These are phyloP conservation scores for Drosophila nebulosa DNA, from an alignment of 1,140 invertebrate species.

Conservation along the genomic window DNA sequence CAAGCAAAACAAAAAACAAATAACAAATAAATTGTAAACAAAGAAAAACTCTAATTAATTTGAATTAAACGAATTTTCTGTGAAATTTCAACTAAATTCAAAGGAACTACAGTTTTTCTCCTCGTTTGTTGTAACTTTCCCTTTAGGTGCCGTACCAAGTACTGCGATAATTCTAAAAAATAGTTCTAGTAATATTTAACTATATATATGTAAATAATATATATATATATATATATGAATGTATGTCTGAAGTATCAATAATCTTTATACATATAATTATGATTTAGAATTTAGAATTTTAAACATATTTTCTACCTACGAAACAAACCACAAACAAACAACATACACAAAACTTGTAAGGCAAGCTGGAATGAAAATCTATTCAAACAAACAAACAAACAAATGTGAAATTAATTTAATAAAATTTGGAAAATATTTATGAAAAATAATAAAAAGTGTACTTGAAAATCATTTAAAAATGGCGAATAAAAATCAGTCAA, in stretches of 20 bases:
- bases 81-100: background rate
- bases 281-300: constrained; percentile 35
- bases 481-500: constrained; percentile 20
- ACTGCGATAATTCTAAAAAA: constrained; percentile 42
- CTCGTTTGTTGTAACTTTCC: background rate
- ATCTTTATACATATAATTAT: constrained; percentile 31
- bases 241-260: constrained; percentile 56
- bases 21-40: constrained; percentile 19
- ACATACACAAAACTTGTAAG: constrained; percentile 9
- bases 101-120: constrained; percentile 43
- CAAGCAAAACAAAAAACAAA: constrained; percentile 16
- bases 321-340: background rate
- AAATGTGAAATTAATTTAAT: constrained; percentile 51
- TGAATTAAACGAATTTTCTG: background rate
- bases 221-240: constrained; percentile 50
- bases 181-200: constrained; percentile 29
- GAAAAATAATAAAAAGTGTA: background rate
- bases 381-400: constrained; percentile 17
- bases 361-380: constrained; percentile 8
- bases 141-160: constrained; percentile 67
- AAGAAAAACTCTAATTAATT: background rate
- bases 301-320: constrained; percentile 54
- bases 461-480: constrained; percentile 17
- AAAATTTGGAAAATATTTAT: constrained; percentile 61
- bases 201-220: constrained; percentile 32